Evolutionary conservation across 2,797 vertebrate genomes (phyloP), one percentile per base, ranked within the genome.

Genomic region (Caiman crocodilus): DNA sequence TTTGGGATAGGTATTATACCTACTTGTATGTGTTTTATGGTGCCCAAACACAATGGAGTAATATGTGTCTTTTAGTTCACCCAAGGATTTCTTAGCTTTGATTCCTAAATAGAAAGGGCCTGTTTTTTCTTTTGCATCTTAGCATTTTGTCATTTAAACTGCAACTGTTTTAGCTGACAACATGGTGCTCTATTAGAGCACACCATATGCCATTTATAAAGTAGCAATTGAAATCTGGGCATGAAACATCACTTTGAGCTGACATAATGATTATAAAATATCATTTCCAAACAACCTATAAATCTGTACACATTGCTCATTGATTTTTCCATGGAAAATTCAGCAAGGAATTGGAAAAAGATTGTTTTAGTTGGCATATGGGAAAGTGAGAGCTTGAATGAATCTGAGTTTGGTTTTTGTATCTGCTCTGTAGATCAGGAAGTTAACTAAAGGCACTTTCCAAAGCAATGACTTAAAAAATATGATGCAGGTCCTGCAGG

Each of bases 181-280:
- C 35, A 14, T 91, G 82, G 85, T 89, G 42, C 28, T 92, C 23
- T 84, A 14, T 84, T 79, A 87, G 75, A 87, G 57, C 76, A 64
- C 73, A 75, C 84, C 91, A 74, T 87, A 87, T 91, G 87, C 76
- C 84, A 89, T 59, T 74, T 81, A 89, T 87, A 87, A 76, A 21
- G 73, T 2, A 71, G 21, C 75, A 74, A 69, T 74, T n/a, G 12
- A 91, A 79, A 91, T 82, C 55, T 64, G 79, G 89, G 77, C 69
- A 87, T 75, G 42, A 89, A 82, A 85, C 12, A 82, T 58, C 76
- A 42, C 67, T 93, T 87, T 87, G 23, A 87, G 35, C 23, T 82
- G 74, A 57, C 69, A 76, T 74, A 64, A 63, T 79, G 84, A 87
- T 87, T 26, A 77, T 63, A 63, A 91, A 89, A 89, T 82, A 87